These are phyloP conservation scores for Eulemur mongoz DNA, from an alignment of 2,797 vertebrate species.

Conservation along the genomic window DNA sequence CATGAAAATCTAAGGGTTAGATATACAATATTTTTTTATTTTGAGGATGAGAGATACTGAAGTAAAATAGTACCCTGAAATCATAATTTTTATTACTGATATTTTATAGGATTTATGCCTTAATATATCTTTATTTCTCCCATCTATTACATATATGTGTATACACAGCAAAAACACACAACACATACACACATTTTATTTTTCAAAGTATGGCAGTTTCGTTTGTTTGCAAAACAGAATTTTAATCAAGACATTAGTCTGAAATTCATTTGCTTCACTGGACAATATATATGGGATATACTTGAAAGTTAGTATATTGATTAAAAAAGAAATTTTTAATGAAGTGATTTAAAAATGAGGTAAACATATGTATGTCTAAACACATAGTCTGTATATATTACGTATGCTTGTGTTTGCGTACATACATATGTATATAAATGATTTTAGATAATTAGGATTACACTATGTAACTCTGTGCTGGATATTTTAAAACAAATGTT, in stretches of 20 bases:
- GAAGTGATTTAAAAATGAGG: not conserved
- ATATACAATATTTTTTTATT: not conserved
- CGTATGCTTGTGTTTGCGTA: not conserved
- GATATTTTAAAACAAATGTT: not conserved
- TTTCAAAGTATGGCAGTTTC: not conserved
- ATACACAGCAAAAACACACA: not conserved
- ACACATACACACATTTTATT: not conserved
- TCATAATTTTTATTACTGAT: not conserved
- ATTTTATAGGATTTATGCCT: not conserved
- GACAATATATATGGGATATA: not conserved
- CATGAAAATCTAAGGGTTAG: not conserved
- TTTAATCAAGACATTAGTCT: not conserved
- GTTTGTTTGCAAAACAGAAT: not conserved
- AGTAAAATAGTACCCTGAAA: not conserved
- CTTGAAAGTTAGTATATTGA: not conserved
- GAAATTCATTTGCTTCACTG: not conserved
- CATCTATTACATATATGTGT: fast-evolving
- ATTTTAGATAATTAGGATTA: not conserved
- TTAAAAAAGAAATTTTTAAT: not conserved
- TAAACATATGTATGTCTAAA: not conserved
- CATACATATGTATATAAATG: not conserved
- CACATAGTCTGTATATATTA: not conserved
- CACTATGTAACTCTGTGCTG: not conserved
- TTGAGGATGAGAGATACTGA: not conserved
- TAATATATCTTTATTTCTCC: not conserved